Evolutionary conservation across 1,140 invertebrate genomes (phyloP).

Genomic region (Drosophila serrata): DNA sequence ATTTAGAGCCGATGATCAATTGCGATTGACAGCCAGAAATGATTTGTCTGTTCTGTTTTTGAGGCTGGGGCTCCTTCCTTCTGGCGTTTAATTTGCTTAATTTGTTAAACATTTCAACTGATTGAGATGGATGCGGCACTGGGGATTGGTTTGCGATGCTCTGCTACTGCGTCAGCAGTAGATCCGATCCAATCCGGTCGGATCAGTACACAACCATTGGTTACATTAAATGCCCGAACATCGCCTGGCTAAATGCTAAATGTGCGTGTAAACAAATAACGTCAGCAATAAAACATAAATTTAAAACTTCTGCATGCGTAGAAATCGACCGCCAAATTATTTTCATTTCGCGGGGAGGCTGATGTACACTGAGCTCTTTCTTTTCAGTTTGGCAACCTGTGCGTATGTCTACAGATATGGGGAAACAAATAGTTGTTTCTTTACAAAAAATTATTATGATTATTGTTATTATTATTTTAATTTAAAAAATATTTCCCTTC

Average conservation of each 20-base stretch:
- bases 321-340: conserved; percentile 79
- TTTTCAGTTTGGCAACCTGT: conserved; percentile 49
- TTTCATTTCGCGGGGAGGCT: conserved; percentile 51
- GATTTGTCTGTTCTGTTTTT: conserved; percentile 31
- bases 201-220: conserved; percentile 25
- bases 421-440: background rate
- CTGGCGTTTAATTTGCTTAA: conserved; percentile 51
- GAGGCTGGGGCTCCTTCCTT: background rate
- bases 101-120: conserved; percentile 49
- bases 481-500: background rate
- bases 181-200: background rate
- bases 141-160: conserved; percentile 19
- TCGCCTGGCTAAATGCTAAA: conserved; percentile 55
- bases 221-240: conserved; percentile 67
- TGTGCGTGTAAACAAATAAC: conserved; percentile 81
- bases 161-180: conserved; percentile 61
- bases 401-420: conserved; percentile 15
- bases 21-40: conserved; percentile 49
- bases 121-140: conserved; percentile 36
- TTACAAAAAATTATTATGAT: background rate
- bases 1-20: conserved; percentile 44
- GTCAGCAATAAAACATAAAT: conserved; percentile 82
- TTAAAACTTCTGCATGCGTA: conserved; percentile 74
- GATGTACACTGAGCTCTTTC: conserved; percentile 2
- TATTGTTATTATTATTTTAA: background rate